Evolutionary conservation across 1,140 invertebrate genomes (phyloP).

Genomic region (Neodiprion fabricii): DNA sequence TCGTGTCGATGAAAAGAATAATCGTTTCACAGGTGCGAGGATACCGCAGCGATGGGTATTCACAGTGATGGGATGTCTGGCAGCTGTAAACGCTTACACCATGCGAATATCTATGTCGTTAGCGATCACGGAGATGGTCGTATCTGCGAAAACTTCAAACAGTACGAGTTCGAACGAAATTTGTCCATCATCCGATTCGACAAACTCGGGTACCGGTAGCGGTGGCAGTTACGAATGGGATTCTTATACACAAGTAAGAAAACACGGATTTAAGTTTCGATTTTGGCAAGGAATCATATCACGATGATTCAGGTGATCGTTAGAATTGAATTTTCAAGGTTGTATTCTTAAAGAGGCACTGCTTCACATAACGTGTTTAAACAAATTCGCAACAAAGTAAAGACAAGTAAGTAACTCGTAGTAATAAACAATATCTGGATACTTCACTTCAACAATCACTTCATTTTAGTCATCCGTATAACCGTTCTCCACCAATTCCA

Average conservation of each 20-base stretch:
- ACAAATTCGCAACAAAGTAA: too few relatives aligned
- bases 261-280: too few relatives aligned
- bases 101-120: constrained; percentile 87
- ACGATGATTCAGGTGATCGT: too few relatives aligned
- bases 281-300: too few relatives aligned
- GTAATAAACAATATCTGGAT: too few relatives aligned
- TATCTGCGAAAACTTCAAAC: too few relatives aligned
- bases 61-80: constrained; percentile 81
- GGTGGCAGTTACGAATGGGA: constrained; percentile 66
- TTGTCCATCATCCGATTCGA: too few relatives aligned
- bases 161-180: too few relatives aligned
- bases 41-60: constrained; percentile 75
- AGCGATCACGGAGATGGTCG: constrained; percentile 85
- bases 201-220: background rate
- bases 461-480: background rate
- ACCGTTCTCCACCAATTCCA: too few relatives aligned
- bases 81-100: constrained; percentile 82
- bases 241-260: constrained; percentile 61
- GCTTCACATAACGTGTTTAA: too few relatives aligned
- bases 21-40: constrained; percentile 62
- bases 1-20: too few relatives aligned
- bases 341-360: background rate
- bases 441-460: background rate
- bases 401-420: too few relatives aligned
- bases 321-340: background rate